Conservation (phyloP, 2,113 vertebrate genomes). For the Xyrauchen texanus region DNA sequence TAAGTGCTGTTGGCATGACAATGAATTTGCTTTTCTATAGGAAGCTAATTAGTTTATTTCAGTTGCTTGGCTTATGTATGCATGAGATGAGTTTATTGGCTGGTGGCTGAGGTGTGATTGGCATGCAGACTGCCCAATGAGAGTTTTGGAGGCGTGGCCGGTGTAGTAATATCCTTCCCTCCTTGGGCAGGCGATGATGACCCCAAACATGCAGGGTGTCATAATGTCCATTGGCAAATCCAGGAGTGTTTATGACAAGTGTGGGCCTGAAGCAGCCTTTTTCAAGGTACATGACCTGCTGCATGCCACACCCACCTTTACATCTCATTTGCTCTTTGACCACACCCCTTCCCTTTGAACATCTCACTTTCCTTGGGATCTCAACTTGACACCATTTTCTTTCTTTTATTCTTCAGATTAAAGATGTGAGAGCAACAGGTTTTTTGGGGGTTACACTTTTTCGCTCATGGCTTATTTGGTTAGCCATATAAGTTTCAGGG, state of each 20-base stretch:
- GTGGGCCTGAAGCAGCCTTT: conserved; percentile 97
- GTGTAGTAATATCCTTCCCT: conserved; percentile 73
- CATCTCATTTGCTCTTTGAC: conserved; percentile 29
- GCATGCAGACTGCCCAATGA: conserved; percentile 21
- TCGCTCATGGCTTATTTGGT: no score
- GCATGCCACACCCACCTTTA: conserved; percentile 45
- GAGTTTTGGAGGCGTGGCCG: conserved; percentile 21
- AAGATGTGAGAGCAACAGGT: not conserved
- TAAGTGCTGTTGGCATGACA: not conserved
- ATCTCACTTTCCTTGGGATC: conserved; percentile 4
- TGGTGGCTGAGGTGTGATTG: conserved; percentile 31
- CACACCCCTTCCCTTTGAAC: not conserved
- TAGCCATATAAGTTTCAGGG: no score
- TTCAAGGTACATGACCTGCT: conserved; percentile 91
- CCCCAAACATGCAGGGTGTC: conserved; percentile 99
- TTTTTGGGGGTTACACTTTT: no score
- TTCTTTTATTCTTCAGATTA: not conserved
- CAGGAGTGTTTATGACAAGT: conserved; percentile 95
- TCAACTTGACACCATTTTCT: not conserved
- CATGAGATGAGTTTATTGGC: not conserved
- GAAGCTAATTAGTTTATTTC: not conserved
- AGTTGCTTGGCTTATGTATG: not conserved
- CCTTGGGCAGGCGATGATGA: conserved; percentile 95
- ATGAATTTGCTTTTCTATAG: not conserved
- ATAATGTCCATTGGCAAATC: conserved; percentile 99